A percentile compares a stretch with the other conserved stretches of the same genome.
These are phyloP conservation scores for Echeneis naucrates DNA, from an alignment of 2,797 vertebrate genomes.

Conservation along the genomic window DNA sequence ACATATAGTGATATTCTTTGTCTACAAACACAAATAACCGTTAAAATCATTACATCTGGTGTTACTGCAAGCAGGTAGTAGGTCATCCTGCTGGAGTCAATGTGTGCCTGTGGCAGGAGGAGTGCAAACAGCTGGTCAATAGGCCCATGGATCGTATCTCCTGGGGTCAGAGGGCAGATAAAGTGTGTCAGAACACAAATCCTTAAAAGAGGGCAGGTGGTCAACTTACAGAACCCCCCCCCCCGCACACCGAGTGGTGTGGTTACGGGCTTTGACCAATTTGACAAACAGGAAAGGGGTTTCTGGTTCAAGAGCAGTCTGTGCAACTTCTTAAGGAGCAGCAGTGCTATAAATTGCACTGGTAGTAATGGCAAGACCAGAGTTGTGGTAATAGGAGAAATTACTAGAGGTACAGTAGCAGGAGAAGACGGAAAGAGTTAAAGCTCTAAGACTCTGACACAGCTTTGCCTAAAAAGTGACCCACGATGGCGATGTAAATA, in stretches of 20 bases:
- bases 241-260: slow-evolving; percentile 13
- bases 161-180: slow-evolving; percentile 49
- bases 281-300: not conserved
- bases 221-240: slow-evolving; percentile 11
- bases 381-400: slow-evolving; percentile 9
- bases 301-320: slow-evolving; percentile 13
- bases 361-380: slow-evolving; percentile 13
- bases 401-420: not conserved
- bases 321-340: slow-evolving; percentile 28
- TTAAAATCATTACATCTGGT: slow-evolving; percentile 1
- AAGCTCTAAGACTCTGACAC: not conserved
- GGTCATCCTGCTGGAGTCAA: not conserved
- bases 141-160: slow-evolving; percentile 50
- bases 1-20: not conserved
- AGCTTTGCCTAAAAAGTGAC: not conserved
- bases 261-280: not conserved
- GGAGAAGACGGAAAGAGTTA: not conserved
- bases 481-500: not conserved
- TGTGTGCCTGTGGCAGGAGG: not conserved
- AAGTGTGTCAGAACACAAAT: slow-evolving; percentile 60
- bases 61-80: not conserved
- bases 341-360: slow-evolving; percentile 36
- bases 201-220: slow-evolving; percentile 37
- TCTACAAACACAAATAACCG: not conserved
- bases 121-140: slow-evolving; percentile 57